Percentiles rank a stretch among this genome's conserved stretches.
phyloP scores from a whole-genome alignment of 2,113 vertebrate species.

The Epinephelus fuscoguttatus region DNA sequence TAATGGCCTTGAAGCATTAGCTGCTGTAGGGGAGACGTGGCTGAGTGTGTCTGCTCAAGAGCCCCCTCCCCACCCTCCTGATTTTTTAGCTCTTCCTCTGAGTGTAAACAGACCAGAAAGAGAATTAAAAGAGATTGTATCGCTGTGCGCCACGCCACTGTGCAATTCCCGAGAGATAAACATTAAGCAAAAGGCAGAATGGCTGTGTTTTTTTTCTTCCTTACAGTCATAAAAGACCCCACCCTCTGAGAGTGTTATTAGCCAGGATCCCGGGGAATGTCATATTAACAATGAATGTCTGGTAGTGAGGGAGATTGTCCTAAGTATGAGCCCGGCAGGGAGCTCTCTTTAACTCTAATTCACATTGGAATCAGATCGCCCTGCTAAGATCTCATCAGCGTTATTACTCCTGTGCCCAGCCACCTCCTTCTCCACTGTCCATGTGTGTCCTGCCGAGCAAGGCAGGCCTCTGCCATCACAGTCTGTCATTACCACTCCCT shows the following conservation, averaged over 20 bases:
- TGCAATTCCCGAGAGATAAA: slow-evolving; percentile 85
- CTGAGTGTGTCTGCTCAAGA: slow-evolving; percentile 43
- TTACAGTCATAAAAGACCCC: slow-evolving; percentile 81
- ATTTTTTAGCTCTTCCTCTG: slow-evolving; percentile 62
- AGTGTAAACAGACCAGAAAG: slow-evolving; percentile 83
- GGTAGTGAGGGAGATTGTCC: slow-evolving; percentile 87
- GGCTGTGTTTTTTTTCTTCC: slow-evolving; percentile 64
- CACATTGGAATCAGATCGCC: slow-evolving; percentile 84
- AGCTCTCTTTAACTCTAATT: slow-evolving; percentile 87
- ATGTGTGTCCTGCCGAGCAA: slow-evolving; percentile 66
- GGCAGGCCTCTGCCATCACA: slow-evolving; percentile 67
- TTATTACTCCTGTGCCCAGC: slow-evolving; percentile 80
- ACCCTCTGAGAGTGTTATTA: slow-evolving; percentile 86
- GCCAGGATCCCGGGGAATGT: slow-evolving; percentile 80
- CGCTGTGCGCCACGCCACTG: slow-evolving; percentile 73
- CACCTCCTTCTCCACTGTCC: slow-evolving; percentile 75
- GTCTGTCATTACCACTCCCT: slow-evolving; percentile 60
- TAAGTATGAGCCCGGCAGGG: slow-evolving; percentile 83
- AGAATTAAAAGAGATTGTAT: slow-evolving; percentile 77
- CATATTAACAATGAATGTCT: slow-evolving; percentile 86
- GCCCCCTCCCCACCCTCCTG: slow-evolving; percentile 17
- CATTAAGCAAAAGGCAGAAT: slow-evolving; percentile 87
- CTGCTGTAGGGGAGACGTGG: slow-evolving; percentile 56
- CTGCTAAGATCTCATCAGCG: slow-evolving; percentile 86
- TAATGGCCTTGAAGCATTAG: slow-evolving; percentile 62